Evolutionary conservation across 2,888 invertebrate species (phyloP), one percentile per base, ranked within the genome.

Genomic region (Neuroscelio doddi): DNA sequence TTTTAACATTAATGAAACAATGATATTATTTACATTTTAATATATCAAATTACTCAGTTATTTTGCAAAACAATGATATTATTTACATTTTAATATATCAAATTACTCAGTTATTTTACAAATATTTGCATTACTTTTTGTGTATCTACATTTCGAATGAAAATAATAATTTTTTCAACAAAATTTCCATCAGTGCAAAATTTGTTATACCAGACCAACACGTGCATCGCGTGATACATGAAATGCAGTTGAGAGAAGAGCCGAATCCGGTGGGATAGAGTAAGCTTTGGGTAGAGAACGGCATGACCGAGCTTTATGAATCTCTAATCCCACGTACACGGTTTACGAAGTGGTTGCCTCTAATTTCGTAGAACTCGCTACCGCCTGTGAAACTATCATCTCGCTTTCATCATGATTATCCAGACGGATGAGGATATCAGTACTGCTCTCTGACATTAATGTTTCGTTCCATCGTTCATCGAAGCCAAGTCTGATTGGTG

Each of bases 261-360:
- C 36, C 44, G 53, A 49, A 61, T 47, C 61, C 53, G 9, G 30
- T 29, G 27, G 53, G 53, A 58, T 58, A 50, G 51, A 58, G 41
- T 51, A 38, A 49, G 61, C 53, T 61, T 53, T 47, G 61, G 47
- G 53, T 49, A 29, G 53, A 49, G 53, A 49, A 51, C 49, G 47
- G 53, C 53, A 61, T 57, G 61, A 52, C 51, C 56, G 45, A 52
- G 63, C 67, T 62, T 73, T 74, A 76, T 76, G 75, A 76, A 73
- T 73, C 73, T 62, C 72, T 75, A 73, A 76, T 76, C 73, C 72
- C 50, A 49, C 69, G 59, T 68, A 61, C 64, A 73, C 53, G 70
- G 72, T 71, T 75, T 72, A 69, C 65, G 45, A 47, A 59, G 69
- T 59, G 45, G 55, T 57, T 67, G 53, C 26, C 44, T 53, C 70